These are phyloP conservation scores for Toxostoma redivivum DNA, from an alignment of 2,113 vertebrate genomes.

Conservation along the genomic window DNA sequence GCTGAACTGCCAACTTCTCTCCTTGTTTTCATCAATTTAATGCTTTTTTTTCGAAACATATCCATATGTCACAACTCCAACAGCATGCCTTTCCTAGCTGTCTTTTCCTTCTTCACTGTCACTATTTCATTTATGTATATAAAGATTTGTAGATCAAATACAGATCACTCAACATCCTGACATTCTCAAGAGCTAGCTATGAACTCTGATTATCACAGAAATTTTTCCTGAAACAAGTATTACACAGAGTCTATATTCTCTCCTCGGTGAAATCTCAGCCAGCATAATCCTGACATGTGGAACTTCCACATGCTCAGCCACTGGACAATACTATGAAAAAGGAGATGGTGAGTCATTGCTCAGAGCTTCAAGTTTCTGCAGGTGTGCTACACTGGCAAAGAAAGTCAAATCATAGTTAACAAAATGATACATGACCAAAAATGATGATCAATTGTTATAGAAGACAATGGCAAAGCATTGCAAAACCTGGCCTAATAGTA, in stretches of 20 bases:
- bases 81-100: conserved; percentile 8
- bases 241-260: conserved; percentile 16
- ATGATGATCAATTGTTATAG: rapidly evolving
- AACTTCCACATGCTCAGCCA: not conserved
- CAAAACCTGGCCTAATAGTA: not conserved
- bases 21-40: conserved; percentile 45
- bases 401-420: not conserved
- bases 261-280: not conserved
- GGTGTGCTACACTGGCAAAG: not conserved
- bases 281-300: not conserved
- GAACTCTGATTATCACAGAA: conserved; percentile 34
- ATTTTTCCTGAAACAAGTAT: conserved; percentile 11
- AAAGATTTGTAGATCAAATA: conserved; percentile 58
- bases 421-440: rapidly evolving
- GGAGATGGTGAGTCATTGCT: not conserved
- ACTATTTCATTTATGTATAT: conserved; percentile 57
- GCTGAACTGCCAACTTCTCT: conserved; percentile 26
- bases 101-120: conserved; percentile 53
- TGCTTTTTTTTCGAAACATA: conserved; percentile 13
- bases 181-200: conserved; percentile 34
- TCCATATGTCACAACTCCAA: not conserved
- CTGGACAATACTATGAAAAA: not conserved
- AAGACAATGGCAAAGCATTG: not conserved
- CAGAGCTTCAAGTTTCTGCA: not conserved
- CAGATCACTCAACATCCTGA: conserved; percentile 61